Evolutionary conservation across 2,888 invertebrate species (phyloP).

Genomic region (Chalcosyrphus nemorum): DNA sequence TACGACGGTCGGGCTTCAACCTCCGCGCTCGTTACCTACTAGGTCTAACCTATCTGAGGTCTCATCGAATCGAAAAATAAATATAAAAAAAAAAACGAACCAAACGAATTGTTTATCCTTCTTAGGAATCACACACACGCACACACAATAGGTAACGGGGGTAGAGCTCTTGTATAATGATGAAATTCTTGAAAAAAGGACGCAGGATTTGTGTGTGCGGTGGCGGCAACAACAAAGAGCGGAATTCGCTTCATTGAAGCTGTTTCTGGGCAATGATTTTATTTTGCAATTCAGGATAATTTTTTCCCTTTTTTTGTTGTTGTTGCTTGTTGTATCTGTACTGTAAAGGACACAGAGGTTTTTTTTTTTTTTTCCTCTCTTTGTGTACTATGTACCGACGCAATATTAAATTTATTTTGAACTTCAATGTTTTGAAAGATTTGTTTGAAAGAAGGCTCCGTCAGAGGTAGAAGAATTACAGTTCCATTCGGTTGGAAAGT

Average conservation of each 20-base stretch:
- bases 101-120: slow-evolving; percentile 58
- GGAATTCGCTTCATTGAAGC: slow-evolving; percentile 51
- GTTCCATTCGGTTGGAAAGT: neutral
- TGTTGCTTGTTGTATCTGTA: neutral
- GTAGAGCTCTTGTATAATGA: neutral
- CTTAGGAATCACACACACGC: slow-evolving; percentile 42
- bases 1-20: slow-evolving; percentile 10
- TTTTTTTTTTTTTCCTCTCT: too few species aligned
- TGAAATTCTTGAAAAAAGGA: slow-evolving; percentile 55
- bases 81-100: too few species aligned
- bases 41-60: slow-evolving; percentile 7
- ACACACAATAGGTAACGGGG: too few species aligned
- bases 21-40: too few species aligned
- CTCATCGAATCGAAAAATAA: slow-evolving; percentile 44
- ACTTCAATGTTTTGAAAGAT: slow-evolving; percentile 15
- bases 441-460: neutral
- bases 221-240: slow-evolving; percentile 43
- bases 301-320: neutral
- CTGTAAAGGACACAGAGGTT: slow-evolving; percentile 14
- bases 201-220: slow-evolving; percentile 19
- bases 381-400: too few species aligned
- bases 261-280: slow-evolving; percentile 55
- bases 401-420: slow-evolving; percentile 32
- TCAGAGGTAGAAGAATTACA: slow-evolving; percentile 1
- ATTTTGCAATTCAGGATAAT: slow-evolving; percentile 41